Conservation (phyloP, 2,113 vertebrate species). For the Zosterops borbonicus region DNA sequence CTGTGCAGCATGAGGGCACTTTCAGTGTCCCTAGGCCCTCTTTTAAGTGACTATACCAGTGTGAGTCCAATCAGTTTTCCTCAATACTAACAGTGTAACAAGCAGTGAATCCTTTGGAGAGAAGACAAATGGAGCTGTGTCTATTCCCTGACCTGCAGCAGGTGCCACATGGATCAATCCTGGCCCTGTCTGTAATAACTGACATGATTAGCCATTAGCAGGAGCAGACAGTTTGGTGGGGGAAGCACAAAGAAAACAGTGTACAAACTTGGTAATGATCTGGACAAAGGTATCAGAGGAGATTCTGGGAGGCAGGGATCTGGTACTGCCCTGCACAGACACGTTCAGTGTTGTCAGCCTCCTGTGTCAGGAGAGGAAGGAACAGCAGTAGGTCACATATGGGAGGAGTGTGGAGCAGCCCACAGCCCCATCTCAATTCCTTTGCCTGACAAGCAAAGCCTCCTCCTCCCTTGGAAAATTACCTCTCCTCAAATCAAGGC, state of each 20-base stretch:
- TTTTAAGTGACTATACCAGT: neutral
- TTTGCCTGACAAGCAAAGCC: neutral
- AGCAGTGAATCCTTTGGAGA: slow-evolving; percentile 30
- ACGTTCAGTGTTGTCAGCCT: neutral
- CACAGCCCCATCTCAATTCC: neutral
- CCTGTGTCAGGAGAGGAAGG: neutral
- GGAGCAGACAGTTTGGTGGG: neutral
- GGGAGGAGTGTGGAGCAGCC: neutral
- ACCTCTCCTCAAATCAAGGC: neutral
- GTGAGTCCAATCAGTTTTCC: slow-evolving; percentile 21
- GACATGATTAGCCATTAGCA: slow-evolving; percentile 23
- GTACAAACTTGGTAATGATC: neutral
- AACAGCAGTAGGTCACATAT: neutral
- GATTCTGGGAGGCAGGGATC: neutral
- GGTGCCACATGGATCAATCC: neutral
- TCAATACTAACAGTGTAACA: neutral
- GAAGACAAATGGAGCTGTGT: slow-evolving; percentile 42
- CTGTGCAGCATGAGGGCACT: neutral
- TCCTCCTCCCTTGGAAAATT: neutral
- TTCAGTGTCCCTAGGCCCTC: neutral
- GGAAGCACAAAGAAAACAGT: neutral
- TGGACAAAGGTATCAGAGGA: neutral
- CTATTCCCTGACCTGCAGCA: neutral
- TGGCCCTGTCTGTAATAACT: neutral
- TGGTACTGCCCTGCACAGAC: neutral